Evolutionary conservation across 2,797 vertebrate species (phyloP), one percentile per base, ranked within the genome.

Genomic region (Aeoliscus strigatus): DNA sequence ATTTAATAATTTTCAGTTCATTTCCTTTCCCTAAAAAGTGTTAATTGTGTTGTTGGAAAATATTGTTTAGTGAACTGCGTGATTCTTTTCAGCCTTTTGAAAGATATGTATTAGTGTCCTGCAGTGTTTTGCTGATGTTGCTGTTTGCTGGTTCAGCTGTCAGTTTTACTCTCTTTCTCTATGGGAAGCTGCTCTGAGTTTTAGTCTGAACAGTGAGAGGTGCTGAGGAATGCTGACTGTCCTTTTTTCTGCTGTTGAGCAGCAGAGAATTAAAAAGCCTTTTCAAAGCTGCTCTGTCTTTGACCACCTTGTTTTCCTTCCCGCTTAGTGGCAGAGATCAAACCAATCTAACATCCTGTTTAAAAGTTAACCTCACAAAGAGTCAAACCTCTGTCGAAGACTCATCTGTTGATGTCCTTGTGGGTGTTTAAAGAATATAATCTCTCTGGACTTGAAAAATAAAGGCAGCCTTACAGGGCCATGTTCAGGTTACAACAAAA

Each of bases 181-280:
- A 28, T 63, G 53, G 47, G 38, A 64, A 51, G 51, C 51, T 46
- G 40, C 32, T 36, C 50, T 46, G 52, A 51, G 37, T 63, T 57
- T 39, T 51, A 39, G 27, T 34, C 33, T 46, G 43, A 41, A n/a
- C 34, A 35, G 24, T 36, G 32, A 55, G 11, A 4, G 29, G 1
- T 47, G 18, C 27, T 39, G 26, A 64, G 66, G 48, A 75, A 43
- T 67, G 75, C 82, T 89, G 81, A 85, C 67, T 42, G 61, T 75
- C 18, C 65, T 14, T 31, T 86, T 84, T 86, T 83, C n/a, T 71
- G 73, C 35, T 83, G 79, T 75, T 77, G 69, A 87, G 60, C 66
- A 5, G 54, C 13, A 64, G 52, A 81, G 59, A 79, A 66, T 41
- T 64, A 38, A 21, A 61, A 75, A 71, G 73, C 51, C 45, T 63